Evolutionary conservation across 2,797 vertebrate genomes (phyloP).

Genomic region (Setipinna tenuifilis): DNA sequence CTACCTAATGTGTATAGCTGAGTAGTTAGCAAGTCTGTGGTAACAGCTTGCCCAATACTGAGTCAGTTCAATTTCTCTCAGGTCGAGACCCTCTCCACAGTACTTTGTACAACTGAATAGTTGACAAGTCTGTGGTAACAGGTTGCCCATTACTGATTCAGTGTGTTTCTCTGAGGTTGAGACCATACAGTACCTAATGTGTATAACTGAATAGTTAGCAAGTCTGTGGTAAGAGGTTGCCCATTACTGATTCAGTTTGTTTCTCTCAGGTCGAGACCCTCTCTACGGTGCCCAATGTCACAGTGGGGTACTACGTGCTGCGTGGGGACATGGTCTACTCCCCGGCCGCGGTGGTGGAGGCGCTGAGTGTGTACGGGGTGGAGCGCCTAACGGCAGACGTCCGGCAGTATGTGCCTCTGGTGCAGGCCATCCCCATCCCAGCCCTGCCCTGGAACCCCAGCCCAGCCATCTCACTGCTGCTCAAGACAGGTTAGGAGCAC

Average conservation of each 20-base stretch:
- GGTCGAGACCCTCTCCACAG: too few species aligned
- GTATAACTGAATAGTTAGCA: too few species aligned
- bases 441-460: conserved; percentile 83
- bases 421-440: conserved; percentile 86
- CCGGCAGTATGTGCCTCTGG: conserved; percentile 84
- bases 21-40: too few species aligned
- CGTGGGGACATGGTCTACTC: conserved; percentile 83
- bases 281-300: conserved; percentile 85
- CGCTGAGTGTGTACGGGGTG: conserved; percentile 81
- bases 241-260: not conserved
- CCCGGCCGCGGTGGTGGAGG: conserved; percentile 82
- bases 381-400: conserved; percentile 88
- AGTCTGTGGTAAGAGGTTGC: too few species aligned
- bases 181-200: too few species aligned
- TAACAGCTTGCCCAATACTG: too few species aligned
- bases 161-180: too few species aligned
- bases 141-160: too few species aligned
- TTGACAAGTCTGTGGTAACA: too few species aligned
- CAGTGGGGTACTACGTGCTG: conserved; percentile 89
- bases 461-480: conserved; percentile 84
- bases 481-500: conserved; percentile 89
- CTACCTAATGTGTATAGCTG: conserved; percentile 89
- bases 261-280: conserved; percentile 66
- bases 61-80: too few species aligned
- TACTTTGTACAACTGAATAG: too few species aligned